Evolutionary conservation across 2,888 invertebrate species (phyloP).

Genomic region (Bhutanitis thaidina): DNA sequence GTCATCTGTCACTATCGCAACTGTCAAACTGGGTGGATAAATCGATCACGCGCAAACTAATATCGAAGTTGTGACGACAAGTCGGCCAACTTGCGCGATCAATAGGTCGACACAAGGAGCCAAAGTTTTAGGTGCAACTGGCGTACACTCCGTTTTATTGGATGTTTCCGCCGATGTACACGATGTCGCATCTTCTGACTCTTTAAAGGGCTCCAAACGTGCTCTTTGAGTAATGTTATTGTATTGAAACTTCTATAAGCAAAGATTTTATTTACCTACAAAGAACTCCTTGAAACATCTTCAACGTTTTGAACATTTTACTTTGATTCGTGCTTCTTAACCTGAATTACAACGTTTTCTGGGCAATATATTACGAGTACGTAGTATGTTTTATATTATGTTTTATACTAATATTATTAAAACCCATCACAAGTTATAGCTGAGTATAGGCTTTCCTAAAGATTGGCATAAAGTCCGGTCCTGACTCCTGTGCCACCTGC

Average conservation of each 20-base stretch:
- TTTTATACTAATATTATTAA: too few relatives aligned
- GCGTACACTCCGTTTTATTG: conserved; percentile 64
- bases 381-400: too few relatives aligned
- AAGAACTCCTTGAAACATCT: neutral
- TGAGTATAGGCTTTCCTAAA: too few relatives aligned
- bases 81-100: conserved; percentile 35
- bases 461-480: too few relatives aligned
- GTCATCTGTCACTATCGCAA: conserved; percentile 75
- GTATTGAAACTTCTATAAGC: conserved; percentile 21
- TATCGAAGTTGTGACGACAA: conserved; percentile 62
- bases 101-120: conserved; percentile 28
- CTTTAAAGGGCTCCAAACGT: conserved; percentile 41
- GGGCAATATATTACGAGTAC: too few relatives aligned
- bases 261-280: neutral
- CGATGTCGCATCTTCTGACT: conserved; percentile 52
- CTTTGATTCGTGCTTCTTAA: neutral
- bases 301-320: neutral
- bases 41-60: conserved; percentile 77
- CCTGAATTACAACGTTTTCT: too few relatives aligned
- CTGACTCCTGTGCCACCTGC: too few relatives aligned
- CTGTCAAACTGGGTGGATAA: conserved; percentile 71
- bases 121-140: conserved; percentile 55
- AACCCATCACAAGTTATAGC: too few relatives aligned
- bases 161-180: conserved; percentile 63
- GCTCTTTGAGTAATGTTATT: conserved; percentile 49